These are phyloP conservation scores for Podabrus alpinus DNA, from an alignment of 2,888 invertebrate genomes.

Conservation along the genomic window DNA sequence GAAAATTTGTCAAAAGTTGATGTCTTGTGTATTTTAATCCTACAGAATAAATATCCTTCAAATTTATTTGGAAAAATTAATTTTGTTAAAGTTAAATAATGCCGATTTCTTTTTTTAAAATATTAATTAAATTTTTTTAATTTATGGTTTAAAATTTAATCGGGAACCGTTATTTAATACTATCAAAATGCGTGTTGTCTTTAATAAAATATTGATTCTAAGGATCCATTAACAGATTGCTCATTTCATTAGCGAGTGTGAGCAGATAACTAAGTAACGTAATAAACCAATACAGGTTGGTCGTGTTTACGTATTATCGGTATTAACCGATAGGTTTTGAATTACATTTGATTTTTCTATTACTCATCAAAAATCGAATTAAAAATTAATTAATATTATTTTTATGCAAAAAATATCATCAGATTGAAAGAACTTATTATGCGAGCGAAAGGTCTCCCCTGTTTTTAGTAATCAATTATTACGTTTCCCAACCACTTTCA, in stretches of 20 bases:
- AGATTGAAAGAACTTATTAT: background rate
- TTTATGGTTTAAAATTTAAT: background rate
- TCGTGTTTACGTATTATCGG: conserved; percentile 47
- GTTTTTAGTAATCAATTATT: background rate
- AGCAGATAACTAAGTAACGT: conserved; percentile 44
- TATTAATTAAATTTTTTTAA: background rate
- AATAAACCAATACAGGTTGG: conserved; percentile 43
- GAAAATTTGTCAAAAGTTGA: too few relatives aligned
- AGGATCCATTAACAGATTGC: conserved; percentile 44
- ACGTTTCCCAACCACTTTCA: background rate
- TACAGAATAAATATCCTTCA: too few relatives aligned
- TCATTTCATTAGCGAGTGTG: conserved; percentile 46
- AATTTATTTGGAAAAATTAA: too few relatives aligned
- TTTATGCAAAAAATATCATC: background rate
- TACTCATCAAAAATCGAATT: conserved; percentile 5
- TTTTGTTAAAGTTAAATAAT: too few relatives aligned
- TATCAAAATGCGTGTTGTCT: background rate
- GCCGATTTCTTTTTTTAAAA: background rate
- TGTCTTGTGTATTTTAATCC: too few relatives aligned
- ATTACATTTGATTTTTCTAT: conserved; percentile 44
- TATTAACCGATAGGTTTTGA: conserved; percentile 53
- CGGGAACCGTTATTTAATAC: background rate
- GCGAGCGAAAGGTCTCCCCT: background rate
- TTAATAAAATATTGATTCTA: conserved; percentile 23
- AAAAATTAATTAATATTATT: conserved; percentile 9